Percentiles rank a stretch among this genome's conserved stretches.
Conservation (phyloP, 2,888 invertebrate species). For the Lycocerus yunnanus region DNA sequence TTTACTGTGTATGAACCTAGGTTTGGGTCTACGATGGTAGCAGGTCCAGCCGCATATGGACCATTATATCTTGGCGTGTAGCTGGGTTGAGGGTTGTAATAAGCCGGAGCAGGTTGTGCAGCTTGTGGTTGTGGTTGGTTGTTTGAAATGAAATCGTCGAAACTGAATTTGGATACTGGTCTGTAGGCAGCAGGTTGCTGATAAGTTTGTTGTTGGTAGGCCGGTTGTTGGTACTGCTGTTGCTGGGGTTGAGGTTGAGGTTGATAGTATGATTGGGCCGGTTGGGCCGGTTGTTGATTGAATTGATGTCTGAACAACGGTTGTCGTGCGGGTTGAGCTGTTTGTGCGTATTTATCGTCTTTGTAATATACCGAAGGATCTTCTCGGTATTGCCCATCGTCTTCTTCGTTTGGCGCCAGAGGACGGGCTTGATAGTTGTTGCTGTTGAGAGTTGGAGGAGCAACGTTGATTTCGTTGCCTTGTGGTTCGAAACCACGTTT, state of each 20-base stretch:
- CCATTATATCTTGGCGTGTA: constrained; percentile 33
- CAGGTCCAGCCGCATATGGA: constrained; percentile 60
- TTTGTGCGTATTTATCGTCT: constrained; percentile 58
- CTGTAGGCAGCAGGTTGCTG: constrained; percentile 39
- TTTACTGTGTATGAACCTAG: constrained; percentile 79
- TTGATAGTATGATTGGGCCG: constrained; percentile 32
- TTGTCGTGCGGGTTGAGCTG: constrained; percentile 31
- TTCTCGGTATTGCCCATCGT: constrained; percentile 85
- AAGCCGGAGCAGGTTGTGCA: constrained; percentile 32
- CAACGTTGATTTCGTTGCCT: constrained; percentile 76
- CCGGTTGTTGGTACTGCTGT: constrained; percentile 39
- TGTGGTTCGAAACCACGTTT: constrained; percentile 81
- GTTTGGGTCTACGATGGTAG: constrained; percentile 72
- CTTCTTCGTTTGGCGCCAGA: constrained; percentile 66
- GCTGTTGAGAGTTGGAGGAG: constrained; percentile 71
- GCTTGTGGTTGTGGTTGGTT: constrained; percentile 20
- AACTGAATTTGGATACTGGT: constrained; percentile 52
- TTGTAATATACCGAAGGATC: constrained; percentile 80
- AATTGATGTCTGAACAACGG: constrained; percentile 32
- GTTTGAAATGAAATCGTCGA: constrained; percentile 23
- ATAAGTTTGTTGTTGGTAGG: constrained; percentile 40
- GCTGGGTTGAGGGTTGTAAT: constrained; percentile 42
- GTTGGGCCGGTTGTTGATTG: constrained; percentile 41
- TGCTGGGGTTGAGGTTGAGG: constrained; percentile 26
- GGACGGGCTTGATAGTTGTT: constrained; percentile 54